A percentile compares a stretch with the other conserved stretches of the same genome.
Evolutionary conservation across 2,113 vertebrate species (phyloP).

Genomic region (Microtus oregoni): DNA sequence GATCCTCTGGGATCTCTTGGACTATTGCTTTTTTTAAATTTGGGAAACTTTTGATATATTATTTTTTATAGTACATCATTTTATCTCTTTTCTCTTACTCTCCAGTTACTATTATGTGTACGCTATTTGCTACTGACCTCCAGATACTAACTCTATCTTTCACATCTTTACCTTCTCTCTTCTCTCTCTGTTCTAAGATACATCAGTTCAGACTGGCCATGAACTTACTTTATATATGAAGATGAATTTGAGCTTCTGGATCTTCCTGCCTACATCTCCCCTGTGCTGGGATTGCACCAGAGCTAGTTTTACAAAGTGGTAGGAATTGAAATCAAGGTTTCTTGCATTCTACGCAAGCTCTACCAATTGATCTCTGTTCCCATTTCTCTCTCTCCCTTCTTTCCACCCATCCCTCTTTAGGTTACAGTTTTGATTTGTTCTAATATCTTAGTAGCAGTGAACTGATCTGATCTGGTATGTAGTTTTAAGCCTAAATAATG

Average conservation of each 20-base stretch:
- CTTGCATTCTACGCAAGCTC: not conserved
- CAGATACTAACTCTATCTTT: not conserved
- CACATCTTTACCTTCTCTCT: no score
- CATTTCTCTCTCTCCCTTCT: accelerated
- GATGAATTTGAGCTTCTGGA: not conserved
- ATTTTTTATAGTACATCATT: not conserved
- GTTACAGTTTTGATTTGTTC: not conserved
- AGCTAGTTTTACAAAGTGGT: not conserved
- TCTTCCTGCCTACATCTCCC: not conserved
- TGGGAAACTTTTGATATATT: not conserved
- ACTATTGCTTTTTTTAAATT: not conserved
- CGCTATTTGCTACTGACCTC: not conserved
- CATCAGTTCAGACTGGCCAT: not conserved
- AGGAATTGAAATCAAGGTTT: not conserved
- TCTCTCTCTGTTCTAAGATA: not conserved
- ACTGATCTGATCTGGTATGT: not conserved
- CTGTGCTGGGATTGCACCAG: not conserved
- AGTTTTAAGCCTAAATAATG: not conserved
- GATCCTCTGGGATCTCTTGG: not conserved
- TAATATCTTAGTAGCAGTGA: not conserved
- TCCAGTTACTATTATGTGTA: not conserved
- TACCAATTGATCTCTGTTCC: not conserved
- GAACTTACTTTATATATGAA: not conserved
- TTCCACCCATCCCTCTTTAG: not conserved
- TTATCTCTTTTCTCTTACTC: not conserved